phyloP scores from a whole-genome alignment of 2,888 invertebrate species.

The Drosophila niveifrons region DNA sequence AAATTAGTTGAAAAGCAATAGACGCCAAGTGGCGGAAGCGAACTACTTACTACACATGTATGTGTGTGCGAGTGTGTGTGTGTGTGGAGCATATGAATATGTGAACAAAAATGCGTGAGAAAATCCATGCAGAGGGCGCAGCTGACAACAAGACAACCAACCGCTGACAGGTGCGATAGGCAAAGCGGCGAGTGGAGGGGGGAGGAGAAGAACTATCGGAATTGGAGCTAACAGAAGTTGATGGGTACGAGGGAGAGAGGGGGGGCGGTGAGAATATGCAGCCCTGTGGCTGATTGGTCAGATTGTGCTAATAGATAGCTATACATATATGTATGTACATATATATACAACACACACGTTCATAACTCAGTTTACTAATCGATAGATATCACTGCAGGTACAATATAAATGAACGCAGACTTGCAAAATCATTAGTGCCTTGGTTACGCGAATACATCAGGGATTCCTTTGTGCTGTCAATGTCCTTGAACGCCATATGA shows the following conservation, averaged over 20 bases:
- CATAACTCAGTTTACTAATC: not conserved
- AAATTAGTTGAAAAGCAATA: constrained; percentile 75
- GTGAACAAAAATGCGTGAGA: constrained; percentile 69
- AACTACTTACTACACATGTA: constrained; percentile 42
- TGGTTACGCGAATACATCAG: too few relatives aligned
- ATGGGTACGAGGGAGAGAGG: not conserved
- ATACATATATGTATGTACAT: not conserved
- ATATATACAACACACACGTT: not conserved
- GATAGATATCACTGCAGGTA: not conserved
- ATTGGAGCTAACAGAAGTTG: not conserved
- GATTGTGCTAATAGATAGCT: constrained; percentile 6
- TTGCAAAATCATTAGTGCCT: not conserved
- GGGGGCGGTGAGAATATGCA: not conserved
- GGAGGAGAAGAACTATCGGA: constrained; percentile 1
- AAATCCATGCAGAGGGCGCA: constrained; percentile 60
- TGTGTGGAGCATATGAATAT: constrained; percentile 23
- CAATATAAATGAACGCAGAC: not conserved
- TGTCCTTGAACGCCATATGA: too few relatives aligned
- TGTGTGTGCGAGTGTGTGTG: not conserved
- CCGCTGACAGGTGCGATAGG: constrained; percentile 34
- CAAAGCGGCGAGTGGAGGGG: too few relatives aligned
- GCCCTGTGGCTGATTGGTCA: constrained; percentile 13
- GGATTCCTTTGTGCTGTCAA: too few relatives aligned
- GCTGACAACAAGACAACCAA: constrained; percentile 50
- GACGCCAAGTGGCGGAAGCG: constrained; percentile 73